phyloP scores from a whole-genome alignment of 2,113 vertebrate species.

The Vireo altiloquus region DNA sequence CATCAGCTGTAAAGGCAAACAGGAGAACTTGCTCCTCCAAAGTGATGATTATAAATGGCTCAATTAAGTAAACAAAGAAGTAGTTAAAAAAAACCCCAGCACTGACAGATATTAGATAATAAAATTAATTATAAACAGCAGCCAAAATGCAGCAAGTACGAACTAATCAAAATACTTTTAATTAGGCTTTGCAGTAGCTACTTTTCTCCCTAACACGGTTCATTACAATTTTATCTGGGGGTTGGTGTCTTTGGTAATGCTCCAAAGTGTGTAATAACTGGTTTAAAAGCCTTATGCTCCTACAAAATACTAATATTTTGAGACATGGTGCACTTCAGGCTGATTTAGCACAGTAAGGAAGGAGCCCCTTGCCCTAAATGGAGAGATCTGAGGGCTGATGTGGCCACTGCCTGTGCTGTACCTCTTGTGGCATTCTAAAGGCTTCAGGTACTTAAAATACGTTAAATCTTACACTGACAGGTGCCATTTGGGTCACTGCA shows the following conservation, averaged over 20 bases:
- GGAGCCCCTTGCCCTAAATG: background rate
- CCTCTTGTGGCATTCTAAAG: background rate
- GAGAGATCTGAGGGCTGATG: background rate
- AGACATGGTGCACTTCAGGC: background rate
- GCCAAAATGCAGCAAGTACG: background rate
- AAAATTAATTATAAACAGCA: conserved; percentile 50
- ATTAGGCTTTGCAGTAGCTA: conserved; percentile 45
- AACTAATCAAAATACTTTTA: conserved; percentile 51
- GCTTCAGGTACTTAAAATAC: background rate
- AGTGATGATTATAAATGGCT: conserved; percentile 1
- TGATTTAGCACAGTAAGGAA: background rate
- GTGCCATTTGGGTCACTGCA: background rate
- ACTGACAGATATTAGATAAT: conserved; percentile 33
- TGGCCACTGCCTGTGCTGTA: background rate
- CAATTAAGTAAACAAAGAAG: conserved; percentile 53
- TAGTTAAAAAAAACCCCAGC: background rate
- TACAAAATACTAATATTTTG: conserved; percentile 27
- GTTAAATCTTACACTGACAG: background rate
- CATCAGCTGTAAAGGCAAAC: background rate
- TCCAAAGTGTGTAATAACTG: conserved; percentile 38
- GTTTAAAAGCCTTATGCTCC: conserved; percentile 28
- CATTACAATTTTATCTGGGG: conserved; percentile 26
- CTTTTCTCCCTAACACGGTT: conserved; percentile 23
- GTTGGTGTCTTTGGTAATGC: conserved; percentile 30
- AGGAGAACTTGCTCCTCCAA: background rate